phyloP scores from a whole-genome alignment of 1,140 invertebrate species.

The Camponotus vicinus region DNA sequence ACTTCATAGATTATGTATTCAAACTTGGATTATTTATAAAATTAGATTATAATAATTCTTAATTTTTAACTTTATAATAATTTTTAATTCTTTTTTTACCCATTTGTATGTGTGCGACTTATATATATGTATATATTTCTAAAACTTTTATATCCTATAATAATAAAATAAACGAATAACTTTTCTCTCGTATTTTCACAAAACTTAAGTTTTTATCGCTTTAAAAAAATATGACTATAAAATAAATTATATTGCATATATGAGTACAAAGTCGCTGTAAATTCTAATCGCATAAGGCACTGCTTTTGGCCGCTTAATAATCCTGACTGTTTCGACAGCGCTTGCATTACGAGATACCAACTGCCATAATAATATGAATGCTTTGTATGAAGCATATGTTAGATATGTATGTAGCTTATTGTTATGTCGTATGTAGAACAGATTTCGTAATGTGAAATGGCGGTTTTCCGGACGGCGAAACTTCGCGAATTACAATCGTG shows the following conservation, averaged over 20 bases:
- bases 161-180: neutral
- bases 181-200: neutral
- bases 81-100: no score
- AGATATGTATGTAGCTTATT: constrained; percentile 20
- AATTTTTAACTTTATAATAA: no score
- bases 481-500: constrained; percentile 52
- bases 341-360: constrained; percentile 12
- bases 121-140: neutral
- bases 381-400: neutral
- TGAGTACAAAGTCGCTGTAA: neutral
- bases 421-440: constrained; percentile 35
- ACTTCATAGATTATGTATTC: no score
- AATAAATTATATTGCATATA: neutral
- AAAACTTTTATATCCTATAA: neutral
- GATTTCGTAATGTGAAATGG: constrained; percentile 31
- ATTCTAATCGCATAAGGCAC: constrained; percentile 1
- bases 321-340: constrained; percentile 35
- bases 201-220: neutral
- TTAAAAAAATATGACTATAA: neutral
- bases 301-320: constrained; percentile 1
- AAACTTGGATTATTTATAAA: no score
- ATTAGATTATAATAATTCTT: no score
- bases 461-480: constrained; percentile 42
- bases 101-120: no score
- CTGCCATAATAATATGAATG: constrained; percentile 30